phyloP scores from a whole-genome alignment of 2,888 invertebrate species.

The Tetranychus piercei region DNA sequence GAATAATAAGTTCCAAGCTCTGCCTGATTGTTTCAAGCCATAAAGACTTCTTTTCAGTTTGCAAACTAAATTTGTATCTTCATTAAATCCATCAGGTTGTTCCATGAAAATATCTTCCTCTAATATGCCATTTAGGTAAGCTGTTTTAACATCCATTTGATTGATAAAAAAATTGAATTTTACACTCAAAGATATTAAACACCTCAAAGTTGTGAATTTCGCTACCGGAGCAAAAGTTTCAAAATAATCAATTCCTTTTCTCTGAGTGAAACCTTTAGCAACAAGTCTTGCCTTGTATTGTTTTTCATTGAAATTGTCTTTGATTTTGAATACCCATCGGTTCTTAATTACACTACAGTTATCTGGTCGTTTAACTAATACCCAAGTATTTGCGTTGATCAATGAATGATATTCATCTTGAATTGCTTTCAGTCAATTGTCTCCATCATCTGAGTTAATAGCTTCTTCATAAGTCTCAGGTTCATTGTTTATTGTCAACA shows the following conservation, averaged over 20 bases:
- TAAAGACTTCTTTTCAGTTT: conserved; percentile 24
- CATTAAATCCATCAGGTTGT: conserved; percentile 24
- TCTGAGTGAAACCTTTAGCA: conserved; percentile 23
- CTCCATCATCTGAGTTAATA: neutral
- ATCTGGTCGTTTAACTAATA: neutral
- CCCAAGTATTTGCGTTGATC: neutral
- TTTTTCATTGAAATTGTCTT: neutral
- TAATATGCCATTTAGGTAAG: neutral
- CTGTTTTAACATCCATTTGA: conserved; percentile 24
- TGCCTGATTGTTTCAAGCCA: conserved; percentile 26
- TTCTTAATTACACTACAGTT: neutral
- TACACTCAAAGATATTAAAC: conserved; percentile 22
- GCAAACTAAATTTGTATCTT: no score
- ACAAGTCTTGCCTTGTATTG: conserved; percentile 33
- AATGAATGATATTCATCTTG: neutral
- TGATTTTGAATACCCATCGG: conserved; percentile 12
- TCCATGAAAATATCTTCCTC: conserved; percentile 15
- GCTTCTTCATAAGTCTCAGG: neutral
- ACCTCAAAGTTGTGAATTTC: conserved; percentile 18
- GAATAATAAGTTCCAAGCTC: conserved; percentile 25
- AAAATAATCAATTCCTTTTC: conserved; percentile 23
- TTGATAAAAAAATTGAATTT: conserved; percentile 10
- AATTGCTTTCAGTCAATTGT: neutral
- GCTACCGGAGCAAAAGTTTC: conserved; percentile 26
- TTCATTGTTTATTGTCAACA: neutral